Percentiles rank a stretch among this genome's conserved stretches.
Evolutionary conservation across 2,888 invertebrate species (phyloP).

Genomic region (Tachystola acroxantha): DNA sequence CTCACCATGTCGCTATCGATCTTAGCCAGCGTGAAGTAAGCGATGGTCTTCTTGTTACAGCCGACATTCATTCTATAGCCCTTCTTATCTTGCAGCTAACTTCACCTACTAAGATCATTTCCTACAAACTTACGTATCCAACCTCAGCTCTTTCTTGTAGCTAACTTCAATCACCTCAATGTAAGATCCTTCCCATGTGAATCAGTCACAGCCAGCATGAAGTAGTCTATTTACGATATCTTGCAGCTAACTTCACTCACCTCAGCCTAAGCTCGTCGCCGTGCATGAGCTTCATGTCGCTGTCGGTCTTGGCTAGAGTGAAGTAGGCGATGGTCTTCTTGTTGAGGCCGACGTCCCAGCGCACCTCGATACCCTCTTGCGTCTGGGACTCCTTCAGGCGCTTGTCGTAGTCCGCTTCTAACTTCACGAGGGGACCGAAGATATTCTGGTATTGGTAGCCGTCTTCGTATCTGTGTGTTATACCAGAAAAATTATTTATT

Average conservation of each 20-base stretch:
- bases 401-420: slow-evolving; percentile 99
- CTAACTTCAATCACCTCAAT: too few relatives aligned
- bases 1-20: slow-evolving; percentile 99
- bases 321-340: slow-evolving; percentile 99
- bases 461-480: slow-evolving; percentile 95
- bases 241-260: slow-evolving; percentile 7
- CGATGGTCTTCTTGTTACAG: slow-evolving; percentile 97
- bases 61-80: too few relatives aligned
- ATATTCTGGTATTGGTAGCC: slow-evolving; percentile 99
- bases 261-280: slow-evolving; percentile 97
- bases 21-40: slow-evolving; percentile 97
- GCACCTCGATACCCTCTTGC: slow-evolving; percentile 97
- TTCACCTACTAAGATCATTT: too few relatives aligned
- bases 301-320: slow-evolving; percentile 97
- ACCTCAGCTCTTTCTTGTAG: too few relatives aligned
- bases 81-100: too few relatives aligned
- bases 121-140: too few relatives aligned
- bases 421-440: slow-evolving; percentile 96
- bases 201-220: too few relatives aligned
- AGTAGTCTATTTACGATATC: too few relatives aligned
- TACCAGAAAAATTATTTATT: too few relatives aligned
- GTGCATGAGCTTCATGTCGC: slow-evolving; percentile 99
- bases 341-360: slow-evolving; percentile 99
- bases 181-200: too few relatives aligned
- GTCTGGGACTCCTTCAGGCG: slow-evolving; percentile 98